Evolutionary conservation across 2,113 vertebrate genomes (phyloP).

Genomic region (Puntigrus tetrazona): DNA sequence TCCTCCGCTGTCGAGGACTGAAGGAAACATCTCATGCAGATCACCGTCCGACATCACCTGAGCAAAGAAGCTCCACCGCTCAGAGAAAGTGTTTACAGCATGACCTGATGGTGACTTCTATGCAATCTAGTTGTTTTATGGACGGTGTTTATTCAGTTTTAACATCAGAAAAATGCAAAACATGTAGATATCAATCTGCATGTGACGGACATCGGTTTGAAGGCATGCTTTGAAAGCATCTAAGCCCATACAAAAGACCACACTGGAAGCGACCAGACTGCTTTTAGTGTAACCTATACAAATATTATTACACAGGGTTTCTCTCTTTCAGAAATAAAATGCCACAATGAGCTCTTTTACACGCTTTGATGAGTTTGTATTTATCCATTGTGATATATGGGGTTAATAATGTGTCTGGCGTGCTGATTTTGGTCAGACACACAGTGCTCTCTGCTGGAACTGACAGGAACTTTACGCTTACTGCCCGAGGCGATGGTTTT

Average conservation of each 20-base stretch:
- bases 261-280: no score
- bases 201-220: no score
- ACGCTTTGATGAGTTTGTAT: neutral
- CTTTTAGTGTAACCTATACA: neutral
- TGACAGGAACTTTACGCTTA: conserved; percentile 25
- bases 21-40: conserved; percentile 32
- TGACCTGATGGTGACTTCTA: neutral
- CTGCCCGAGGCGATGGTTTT: neutral
- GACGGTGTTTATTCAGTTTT: no score
- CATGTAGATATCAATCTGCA: no score
- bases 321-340: neutral
- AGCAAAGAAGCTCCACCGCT: no score
- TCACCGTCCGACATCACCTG: neutral
- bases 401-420: neutral
- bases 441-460: conserved; percentile 57
- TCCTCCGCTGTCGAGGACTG: conserved; percentile 25
- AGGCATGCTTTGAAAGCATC: no score
- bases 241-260: no score
- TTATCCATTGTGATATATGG: neutral
- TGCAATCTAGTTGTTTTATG: neutral
- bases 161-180: no score
- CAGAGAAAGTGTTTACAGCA: neutral
- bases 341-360: neutral
- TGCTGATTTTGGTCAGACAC: conserved; percentile 19
- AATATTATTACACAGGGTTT: neutral